Evolutionary conservation across 1,140 invertebrate species (phyloP).

Genomic region (Andrena cerasifolii): DNA sequence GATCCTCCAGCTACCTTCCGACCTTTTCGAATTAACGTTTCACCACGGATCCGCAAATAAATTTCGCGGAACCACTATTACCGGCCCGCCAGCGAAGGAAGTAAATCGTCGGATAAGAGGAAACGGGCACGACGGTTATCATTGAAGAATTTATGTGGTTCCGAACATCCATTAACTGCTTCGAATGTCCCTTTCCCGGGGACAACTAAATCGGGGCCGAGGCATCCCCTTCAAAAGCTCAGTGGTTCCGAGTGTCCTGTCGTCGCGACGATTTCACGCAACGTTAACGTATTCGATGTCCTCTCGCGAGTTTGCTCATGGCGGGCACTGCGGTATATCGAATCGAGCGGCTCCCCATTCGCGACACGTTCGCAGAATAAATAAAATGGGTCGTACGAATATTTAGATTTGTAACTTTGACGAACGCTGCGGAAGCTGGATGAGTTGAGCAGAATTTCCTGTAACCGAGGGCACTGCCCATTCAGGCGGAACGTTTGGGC

Average conservation of each 20-base stretch:
- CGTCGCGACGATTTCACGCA: background rate
- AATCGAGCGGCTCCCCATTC: no score
- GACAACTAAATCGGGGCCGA: background rate
- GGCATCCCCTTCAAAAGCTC: background rate
- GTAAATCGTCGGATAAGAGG: constrained; percentile 65
- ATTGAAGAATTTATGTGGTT: constrained; percentile 61
- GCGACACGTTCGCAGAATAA: background rate
- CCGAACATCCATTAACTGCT: constrained; percentile 38
- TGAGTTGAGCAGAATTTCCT: background rate
- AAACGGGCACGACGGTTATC: constrained; percentile 48
- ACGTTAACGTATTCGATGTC: background rate
- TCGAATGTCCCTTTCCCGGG: background rate
- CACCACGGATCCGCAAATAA: constrained; percentile 66
- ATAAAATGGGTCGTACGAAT: background rate
- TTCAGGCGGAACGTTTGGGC: constrained; percentile 32
- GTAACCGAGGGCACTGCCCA: constrained; percentile 18
- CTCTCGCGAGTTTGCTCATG: no score
- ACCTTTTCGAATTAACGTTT: constrained; percentile 64
- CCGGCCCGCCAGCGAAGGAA: constrained; percentile 48
- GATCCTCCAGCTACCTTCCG: constrained; percentile 40
- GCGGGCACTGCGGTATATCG: no score
- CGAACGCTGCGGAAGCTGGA: background rate
- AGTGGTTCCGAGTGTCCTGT: background rate
- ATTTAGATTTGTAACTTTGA: constrained; percentile 1
- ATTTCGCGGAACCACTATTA: constrained; percentile 62